A percentile compares a stretch with the other conserved stretches of the same genome.
Evolutionary conservation across 1,140 invertebrate genomes (phyloP).

Genomic region (Homalodisca vitripennis): DNA sequence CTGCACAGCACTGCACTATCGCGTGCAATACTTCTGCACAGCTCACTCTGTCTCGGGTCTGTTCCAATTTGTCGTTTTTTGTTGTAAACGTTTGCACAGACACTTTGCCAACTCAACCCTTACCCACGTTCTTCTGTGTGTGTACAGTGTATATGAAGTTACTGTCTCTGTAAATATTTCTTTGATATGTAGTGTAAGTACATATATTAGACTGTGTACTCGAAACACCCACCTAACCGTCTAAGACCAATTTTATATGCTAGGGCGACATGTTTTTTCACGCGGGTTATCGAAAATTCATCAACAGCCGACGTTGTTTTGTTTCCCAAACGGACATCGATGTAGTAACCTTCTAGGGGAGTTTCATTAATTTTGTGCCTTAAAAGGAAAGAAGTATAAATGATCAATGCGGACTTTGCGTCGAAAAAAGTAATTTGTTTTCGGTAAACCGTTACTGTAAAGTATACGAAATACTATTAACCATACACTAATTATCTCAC

Average conservation of each 20-base stretch:
- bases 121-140: background rate
- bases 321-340: too few relatives aligned
- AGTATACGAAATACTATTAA: background rate
- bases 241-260: conserved; percentile 12
- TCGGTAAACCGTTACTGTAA: background rate
- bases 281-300: background rate
- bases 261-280: background rate
- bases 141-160: background rate
- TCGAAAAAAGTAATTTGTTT: background rate
- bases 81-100: background rate
- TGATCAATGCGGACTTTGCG: too few relatives aligned
- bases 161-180: background rate
- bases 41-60: too few relatives aligned
- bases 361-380: background rate
- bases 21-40: too few relatives aligned
- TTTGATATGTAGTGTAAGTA: background rate
- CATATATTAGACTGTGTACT: background rate
- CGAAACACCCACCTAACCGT: conserved; percentile 15
- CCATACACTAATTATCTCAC: too few relatives aligned
- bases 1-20: too few relatives aligned
- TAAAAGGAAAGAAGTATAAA: too few relatives aligned
- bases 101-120: background rate
- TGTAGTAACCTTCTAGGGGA: background rate
- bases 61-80: background rate
- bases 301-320: background rate